A percentile compares a stretch with the other conserved stretches of the same genome.
phyloP scores from a whole-genome alignment of 2,113 vertebrate genomes.

The Carassius gibelio region DNA sequence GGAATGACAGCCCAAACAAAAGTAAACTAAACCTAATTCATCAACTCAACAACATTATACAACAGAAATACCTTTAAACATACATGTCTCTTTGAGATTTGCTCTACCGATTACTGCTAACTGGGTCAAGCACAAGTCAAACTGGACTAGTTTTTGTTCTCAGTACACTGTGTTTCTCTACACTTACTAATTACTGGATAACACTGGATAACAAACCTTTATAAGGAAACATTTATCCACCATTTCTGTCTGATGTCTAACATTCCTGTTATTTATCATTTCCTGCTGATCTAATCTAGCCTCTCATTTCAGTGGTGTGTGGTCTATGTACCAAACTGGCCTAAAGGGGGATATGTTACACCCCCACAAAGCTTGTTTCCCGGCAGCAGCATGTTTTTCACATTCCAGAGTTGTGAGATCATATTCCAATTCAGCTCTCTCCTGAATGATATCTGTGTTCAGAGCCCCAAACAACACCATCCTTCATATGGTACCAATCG shows the following conservation, averaged over 20 bases:
- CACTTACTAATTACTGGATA: neutral
- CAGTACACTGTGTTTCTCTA: neutral
- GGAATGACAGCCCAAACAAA: neutral
- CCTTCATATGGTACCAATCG: conserved; percentile 25
- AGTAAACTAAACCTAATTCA: neutral
- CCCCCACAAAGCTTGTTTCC: conserved; percentile 71
- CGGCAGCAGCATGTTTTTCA: conserved; percentile 54
- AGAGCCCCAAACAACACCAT: conserved; percentile 24
- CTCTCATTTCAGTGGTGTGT: conserved; percentile 64
- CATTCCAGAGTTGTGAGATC: conserved; percentile 49
- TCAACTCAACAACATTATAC: neutral
- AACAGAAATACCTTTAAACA: neutral
- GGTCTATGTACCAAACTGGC: conserved; percentile 56
- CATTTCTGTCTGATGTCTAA: neutral
- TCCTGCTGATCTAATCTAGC: neutral
- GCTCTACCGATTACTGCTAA: neutral
- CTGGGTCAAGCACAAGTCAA: neutral
- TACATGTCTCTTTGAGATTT: neutral
- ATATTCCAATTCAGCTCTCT: conserved; percentile 15
- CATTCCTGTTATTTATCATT: neutral
- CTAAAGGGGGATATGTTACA: conserved; percentile 34
- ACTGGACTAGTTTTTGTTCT: neutral
- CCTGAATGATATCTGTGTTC: conserved; percentile 32
- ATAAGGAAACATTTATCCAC: neutral
- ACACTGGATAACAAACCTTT: neutral